These are phyloP conservation scores for Paratilapia polleni DNA, from an alignment of 2,113 vertebrate species.

Conservation along the genomic window DNA sequence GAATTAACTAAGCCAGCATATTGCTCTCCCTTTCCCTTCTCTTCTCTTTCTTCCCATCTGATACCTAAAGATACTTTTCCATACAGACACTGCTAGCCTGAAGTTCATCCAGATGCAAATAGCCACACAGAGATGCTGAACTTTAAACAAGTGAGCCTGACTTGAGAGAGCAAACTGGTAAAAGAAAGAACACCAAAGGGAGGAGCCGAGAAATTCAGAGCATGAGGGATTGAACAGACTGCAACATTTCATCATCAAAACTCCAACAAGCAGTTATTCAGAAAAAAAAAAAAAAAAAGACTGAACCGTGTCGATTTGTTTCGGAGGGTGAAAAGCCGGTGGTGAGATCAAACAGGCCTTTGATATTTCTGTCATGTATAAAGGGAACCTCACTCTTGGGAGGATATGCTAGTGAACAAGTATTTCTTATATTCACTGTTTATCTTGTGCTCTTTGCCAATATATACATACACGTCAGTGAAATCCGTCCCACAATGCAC, in stretches of 20 bases:
- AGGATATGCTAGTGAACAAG: conserved; percentile 50
- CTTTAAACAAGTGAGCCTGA: conserved; percentile 14
- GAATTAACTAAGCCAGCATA: conserved; percentile 34
- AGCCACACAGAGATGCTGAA: conserved; percentile 18
- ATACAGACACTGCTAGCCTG: conserved; percentile 3
- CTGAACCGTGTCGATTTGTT: conserved; percentile 70
- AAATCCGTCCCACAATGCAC: conserved; percentile 44
- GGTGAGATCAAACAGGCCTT: conserved; percentile 75
- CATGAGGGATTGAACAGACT: conserved; percentile 52
- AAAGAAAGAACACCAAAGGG: conserved; percentile 38
- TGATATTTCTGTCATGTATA: conserved; percentile 74
- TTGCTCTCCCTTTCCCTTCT: conserved; percentile 21
- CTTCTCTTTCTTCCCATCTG: background rate
- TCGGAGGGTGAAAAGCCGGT: conserved; percentile 59
- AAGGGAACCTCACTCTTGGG: conserved; percentile 53
- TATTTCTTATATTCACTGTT: conserved; percentile 62
- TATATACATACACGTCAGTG: conserved; percentile 45
- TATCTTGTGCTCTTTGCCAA: conserved; percentile 55
- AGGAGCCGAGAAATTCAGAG: conserved; percentile 55
- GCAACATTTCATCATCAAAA: conserved; percentile 77
- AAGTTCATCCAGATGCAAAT: conserved; percentile 27
- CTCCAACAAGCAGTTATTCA: conserved; percentile 63
- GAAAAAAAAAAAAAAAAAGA: conserved; percentile 22
- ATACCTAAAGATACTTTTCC: background rate
- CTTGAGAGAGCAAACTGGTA: conserved; percentile 22